Conservation (phyloP, 1,140 invertebrate genomes). For the Psix sp. region DNA sequence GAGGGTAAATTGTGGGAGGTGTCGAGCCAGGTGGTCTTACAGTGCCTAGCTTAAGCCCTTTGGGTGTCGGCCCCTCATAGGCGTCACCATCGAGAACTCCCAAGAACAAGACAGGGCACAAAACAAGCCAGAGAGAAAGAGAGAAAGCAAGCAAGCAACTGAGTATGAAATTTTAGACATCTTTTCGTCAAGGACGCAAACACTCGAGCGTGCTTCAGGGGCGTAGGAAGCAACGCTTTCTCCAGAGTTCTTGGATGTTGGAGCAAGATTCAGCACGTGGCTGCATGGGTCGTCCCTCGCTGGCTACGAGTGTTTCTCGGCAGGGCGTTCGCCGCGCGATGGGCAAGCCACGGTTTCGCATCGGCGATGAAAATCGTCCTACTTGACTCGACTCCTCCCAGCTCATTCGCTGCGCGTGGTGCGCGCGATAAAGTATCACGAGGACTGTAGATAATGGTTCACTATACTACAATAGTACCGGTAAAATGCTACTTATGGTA, state of each 20-base stretch:
- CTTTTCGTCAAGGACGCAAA: slow-evolving; percentile 37
- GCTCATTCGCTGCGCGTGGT: slow-evolving; percentile 35
- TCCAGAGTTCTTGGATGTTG: slow-evolving; percentile 6
- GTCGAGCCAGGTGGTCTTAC: slow-evolving; percentile 57
- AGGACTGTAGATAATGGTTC: background rate
- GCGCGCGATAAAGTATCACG: slow-evolving; percentile 16
- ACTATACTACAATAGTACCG: slow-evolving; percentile 2
- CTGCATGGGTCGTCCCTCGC: slow-evolving; percentile 50
- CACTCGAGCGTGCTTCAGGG: slow-evolving; percentile 20
- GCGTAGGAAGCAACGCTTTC: slow-evolving; percentile 23
- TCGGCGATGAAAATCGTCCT: slow-evolving; percentile 60
- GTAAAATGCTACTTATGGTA: no score
- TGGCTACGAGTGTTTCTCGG: slow-evolving; percentile 40
- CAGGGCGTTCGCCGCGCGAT: slow-evolving; percentile 58
- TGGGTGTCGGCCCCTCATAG: slow-evolving; percentile 55
- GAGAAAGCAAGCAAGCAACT: background rate
- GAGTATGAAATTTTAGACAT: slow-evolving; percentile 29
- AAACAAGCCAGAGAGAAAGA: background rate
- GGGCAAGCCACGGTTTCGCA: slow-evolving; percentile 52
- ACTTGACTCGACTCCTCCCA: slow-evolving; percentile 61
- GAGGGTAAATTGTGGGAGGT: slow-evolving; percentile 60
- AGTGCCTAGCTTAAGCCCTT: slow-evolving; percentile 47
- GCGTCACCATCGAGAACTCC: slow-evolving; percentile 38
- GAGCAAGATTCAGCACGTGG: slow-evolving; percentile 35
- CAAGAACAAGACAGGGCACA: slow-evolving; percentile 3